Conservation (phyloP, 1,140 invertebrate species). For the Penaeus indicus region DNA sequence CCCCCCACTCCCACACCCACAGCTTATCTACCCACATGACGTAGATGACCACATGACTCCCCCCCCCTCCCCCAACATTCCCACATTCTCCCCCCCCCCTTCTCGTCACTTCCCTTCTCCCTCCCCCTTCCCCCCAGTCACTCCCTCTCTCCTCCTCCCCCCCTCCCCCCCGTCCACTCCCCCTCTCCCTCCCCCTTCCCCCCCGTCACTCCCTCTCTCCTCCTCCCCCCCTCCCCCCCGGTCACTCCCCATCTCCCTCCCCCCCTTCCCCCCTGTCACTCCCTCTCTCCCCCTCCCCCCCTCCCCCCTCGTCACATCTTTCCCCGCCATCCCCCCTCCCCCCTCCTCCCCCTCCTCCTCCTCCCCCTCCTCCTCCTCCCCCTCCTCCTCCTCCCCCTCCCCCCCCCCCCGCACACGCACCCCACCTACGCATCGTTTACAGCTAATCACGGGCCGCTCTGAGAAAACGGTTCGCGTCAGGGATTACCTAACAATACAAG, state of each 20-base stretch:
- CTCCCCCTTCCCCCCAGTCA: not conserved
- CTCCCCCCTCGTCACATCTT: not conserved
- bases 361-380: no score
- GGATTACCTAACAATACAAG: conserved; percentile 63
- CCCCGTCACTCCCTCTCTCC: not conserved
- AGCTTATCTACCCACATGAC: no score
- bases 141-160: not conserved
- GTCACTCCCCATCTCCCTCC: not conserved
- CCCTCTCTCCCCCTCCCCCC: not conserved
- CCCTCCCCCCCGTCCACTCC: not conserved
- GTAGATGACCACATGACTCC: no score
- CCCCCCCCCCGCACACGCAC: not conserved
- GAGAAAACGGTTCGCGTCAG: conserved; percentile 55
- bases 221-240: no score
- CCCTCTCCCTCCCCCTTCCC: not conserved
- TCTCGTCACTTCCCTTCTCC: no score
- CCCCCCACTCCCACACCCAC: not conserved
- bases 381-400: not conserved
- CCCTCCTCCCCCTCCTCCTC: no score
- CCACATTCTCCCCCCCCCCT: not conserved
- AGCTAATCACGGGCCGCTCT: conserved; percentile 45
- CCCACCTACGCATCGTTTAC: conserved; percentile 50
- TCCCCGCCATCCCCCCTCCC: not conserved
- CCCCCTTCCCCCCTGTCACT: not conserved
- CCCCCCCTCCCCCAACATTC: no score